Evolutionary conservation across 1,140 invertebrate genomes (phyloP).

Genomic region (Babylonia areolata): DNA sequence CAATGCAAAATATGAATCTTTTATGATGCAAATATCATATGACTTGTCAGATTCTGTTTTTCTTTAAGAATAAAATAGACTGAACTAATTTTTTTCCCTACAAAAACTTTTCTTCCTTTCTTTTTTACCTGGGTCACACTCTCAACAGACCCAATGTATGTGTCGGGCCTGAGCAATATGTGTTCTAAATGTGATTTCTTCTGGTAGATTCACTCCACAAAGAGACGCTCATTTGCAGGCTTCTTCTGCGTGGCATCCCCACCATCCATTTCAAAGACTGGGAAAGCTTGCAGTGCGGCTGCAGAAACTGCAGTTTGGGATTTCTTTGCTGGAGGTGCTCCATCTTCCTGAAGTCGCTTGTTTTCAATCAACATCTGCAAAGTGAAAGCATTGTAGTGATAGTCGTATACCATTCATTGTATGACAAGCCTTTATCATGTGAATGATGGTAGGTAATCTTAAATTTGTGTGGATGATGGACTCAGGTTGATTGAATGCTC

Average conservation of each 20-base stretch:
- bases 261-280: conserved; percentile 47
- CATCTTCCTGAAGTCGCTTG: conserved; percentile 54
- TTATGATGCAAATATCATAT: too few relatives aligned
- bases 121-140: conserved; percentile 82
- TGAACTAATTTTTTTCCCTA: too few relatives aligned
- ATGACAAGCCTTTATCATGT: too few relatives aligned
- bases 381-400: too few relatives aligned
- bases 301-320: conserved; percentile 39
- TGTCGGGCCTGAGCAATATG: conserved; percentile 97
- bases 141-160: conserved; percentile 98
- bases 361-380: conserved; percentile 71
- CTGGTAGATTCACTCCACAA: conserved; percentile 98
- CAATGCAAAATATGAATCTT: too few relatives aligned
- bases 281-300: conserved; percentile 27
- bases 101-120: too few relatives aligned
- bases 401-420: too few relatives aligned
- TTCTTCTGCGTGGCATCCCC: conserved; percentile 41
- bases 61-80: too few relatives aligned
- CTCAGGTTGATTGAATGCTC: too few relatives aligned
- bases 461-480: too few relatives aligned
- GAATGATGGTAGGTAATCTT: too few relatives aligned
- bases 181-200: conserved; percentile 99
- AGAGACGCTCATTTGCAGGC: conserved; percentile 65
- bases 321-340: conserved; percentile 32
- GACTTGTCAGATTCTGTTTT: too few relatives aligned